These are phyloP conservation scores for Aleiodes leptofemur DNA, from an alignment of 2,888 invertebrate species.

Conservation along the genomic window DNA sequence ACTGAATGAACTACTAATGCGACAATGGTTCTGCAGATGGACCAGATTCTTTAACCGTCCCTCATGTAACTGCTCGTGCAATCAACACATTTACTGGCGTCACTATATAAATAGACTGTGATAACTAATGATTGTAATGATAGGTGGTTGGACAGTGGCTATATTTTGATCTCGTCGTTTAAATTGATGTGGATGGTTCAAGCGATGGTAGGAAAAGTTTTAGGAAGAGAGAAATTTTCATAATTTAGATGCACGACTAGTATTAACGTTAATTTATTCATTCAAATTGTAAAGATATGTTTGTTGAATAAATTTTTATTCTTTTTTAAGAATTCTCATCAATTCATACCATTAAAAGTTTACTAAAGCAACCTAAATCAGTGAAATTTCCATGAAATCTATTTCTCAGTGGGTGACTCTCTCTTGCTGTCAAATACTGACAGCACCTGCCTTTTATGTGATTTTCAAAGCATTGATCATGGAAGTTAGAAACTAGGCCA, in stretches of 20 bases:
- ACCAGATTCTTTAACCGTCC: conserved; percentile 52
- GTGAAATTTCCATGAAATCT: too few relatives aligned
- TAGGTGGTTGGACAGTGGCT: conserved; percentile 51
- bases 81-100: conserved; percentile 62
- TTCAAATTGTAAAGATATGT: too few relatives aligned
- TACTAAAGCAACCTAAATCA: too few relatives aligned
- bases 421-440: too few relatives aligned
- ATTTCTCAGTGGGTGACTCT: too few relatives aligned
- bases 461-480: too few relatives aligned
- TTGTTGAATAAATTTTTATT: too few relatives aligned
- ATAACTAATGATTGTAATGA: conserved; percentile 64
- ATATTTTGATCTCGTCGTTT: conserved; percentile 48
- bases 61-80: conserved; percentile 60
- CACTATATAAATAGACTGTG: conserved; percentile 65
- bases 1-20: conserved; percentile 59
- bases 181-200: conserved; percentile 39
- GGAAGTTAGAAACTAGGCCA: too few relatives aligned
- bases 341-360: too few relatives aligned
- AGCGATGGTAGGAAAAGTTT: conserved; percentile 1
- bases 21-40: conserved; percentile 53
- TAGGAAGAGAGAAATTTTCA: conserved; percentile 21
- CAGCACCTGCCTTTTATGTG: too few relatives aligned
- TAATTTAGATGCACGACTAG: neutral
- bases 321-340: too few relatives aligned
- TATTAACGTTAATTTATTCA: too few relatives aligned